These are phyloP conservation scores for Anastatus disparis DNA, from an alignment of 1,140 invertebrate species.

Conservation along the genomic window DNA sequence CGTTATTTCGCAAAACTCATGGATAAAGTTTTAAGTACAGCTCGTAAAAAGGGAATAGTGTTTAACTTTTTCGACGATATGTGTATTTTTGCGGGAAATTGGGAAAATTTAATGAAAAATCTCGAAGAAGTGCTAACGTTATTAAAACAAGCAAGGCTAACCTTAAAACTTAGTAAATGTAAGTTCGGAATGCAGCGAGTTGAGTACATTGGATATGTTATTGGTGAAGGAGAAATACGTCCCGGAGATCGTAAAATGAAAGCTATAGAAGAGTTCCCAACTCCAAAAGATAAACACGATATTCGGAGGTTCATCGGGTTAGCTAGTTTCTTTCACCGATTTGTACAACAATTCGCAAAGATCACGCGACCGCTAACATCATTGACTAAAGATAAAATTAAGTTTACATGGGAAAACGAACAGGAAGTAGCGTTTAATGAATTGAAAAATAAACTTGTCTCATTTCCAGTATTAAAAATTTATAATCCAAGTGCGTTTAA, in stretches of 20 bases:
- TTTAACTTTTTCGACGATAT: conserved; percentile 41
- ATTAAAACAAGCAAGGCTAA: conserved; percentile 46
- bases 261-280: conserved; percentile 33
- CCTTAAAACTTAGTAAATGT: conserved; percentile 51
- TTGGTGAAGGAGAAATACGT: conserved; percentile 37
- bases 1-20: conserved; percentile 39
- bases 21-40: conserved; percentile 12
- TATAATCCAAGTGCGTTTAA: conserved; percentile 8
- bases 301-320: conserved; percentile 61
- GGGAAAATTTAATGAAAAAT: conserved; percentile 11
- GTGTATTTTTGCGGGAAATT: conserved; percentile 17
- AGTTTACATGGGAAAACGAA: conserved; percentile 23
- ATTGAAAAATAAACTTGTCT: conserved; percentile 17
- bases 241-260: conserved; percentile 43
- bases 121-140: conserved; percentile 40
- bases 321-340: conserved; percentile 51
- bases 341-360: conserved; percentile 12
- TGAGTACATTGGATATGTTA: conserved; percentile 45
- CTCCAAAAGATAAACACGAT: not conserved
- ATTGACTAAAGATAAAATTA: conserved; percentile 5
- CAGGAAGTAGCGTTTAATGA: conserved; percentile 1
- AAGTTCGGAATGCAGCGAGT: conserved; percentile 44
- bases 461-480: conserved; percentile 24
- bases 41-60: not conserved
- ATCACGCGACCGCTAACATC: not conserved